These are phyloP conservation scores for Brachionus asplanchnoidis DNA, from an alignment of 1,140 invertebrate genomes.

Conservation along the genomic window DNA sequence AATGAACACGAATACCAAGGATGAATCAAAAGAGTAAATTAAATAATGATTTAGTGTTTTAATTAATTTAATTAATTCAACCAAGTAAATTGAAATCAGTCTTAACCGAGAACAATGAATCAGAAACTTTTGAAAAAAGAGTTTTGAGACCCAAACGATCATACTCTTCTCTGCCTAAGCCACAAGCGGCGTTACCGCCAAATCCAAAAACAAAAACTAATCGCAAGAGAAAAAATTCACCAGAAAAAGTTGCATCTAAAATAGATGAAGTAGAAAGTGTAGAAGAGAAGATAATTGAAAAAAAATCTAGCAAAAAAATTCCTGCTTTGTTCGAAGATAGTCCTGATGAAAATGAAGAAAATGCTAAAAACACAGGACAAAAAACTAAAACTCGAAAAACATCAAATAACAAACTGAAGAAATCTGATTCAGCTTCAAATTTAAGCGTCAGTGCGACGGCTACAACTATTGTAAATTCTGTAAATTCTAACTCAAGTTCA, in stretches of 20 bases:
- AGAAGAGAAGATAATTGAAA: background rate
- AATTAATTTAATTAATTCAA: background rate
- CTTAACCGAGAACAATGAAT: background rate
- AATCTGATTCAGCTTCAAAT: background rate
- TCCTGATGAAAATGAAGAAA: conserved; percentile 11
- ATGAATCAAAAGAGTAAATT: background rate
- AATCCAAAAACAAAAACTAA: background rate
- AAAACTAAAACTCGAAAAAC: background rate
- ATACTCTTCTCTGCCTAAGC: background rate
- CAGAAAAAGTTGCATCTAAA: background rate
- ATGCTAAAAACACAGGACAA: background rate
- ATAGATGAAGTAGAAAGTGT: background rate
- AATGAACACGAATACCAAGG: background rate
- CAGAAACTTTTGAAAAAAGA: background rate
- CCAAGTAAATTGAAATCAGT: background rate
- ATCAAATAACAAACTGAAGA: background rate
- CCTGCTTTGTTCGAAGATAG: conserved; percentile 19
- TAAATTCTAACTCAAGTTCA: background rate
- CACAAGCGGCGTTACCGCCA: background rate
- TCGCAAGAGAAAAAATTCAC: background rate
- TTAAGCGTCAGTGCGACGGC: background rate
- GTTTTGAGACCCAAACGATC: conserved; percentile 5
- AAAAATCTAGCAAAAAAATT: background rate
- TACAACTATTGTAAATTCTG: background rate
- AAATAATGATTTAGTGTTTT: background rate